phyloP scores from a whole-genome alignment of 2,797 vertebrate genomes.

The Sebastes matsubarae region DNA sequence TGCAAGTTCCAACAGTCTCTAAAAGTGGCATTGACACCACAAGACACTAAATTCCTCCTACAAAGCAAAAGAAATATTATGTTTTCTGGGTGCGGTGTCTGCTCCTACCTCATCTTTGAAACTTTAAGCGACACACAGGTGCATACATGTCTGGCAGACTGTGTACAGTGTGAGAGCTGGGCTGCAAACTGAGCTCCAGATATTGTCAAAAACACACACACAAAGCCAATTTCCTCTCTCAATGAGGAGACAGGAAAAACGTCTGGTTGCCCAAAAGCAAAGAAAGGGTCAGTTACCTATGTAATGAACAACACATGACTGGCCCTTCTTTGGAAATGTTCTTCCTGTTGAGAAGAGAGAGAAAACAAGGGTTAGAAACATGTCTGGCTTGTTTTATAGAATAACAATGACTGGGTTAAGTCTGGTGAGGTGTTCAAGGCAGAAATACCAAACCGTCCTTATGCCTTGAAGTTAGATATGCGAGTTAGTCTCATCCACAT shows the following conservation, averaged over 20 bases:
- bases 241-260: constrained; percentile 18
- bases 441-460: neutral
- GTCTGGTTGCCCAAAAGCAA: neutral
- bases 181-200: neutral
- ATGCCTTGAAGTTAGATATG: constrained; percentile 9
- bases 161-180: neutral
- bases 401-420: constrained; percentile 27
- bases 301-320: constrained; percentile 98
- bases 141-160: neutral
- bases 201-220: neutral
- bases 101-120: neutral
- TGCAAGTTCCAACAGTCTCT: neutral
- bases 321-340: constrained; percentile 99
- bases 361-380: constrained; percentile 20
- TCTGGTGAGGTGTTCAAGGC: constrained; percentile 15
- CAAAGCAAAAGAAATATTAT: neutral
- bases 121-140: constrained; percentile 10
- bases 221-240: constrained; percentile 8
- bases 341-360: constrained; percentile 84
- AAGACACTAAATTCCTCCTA: neutral
- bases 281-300: constrained; percentile 87
- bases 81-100: neutral
- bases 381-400: constrained; percentile 22
- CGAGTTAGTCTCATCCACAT: constrained; percentile 3
- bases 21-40: neutral